Evolutionary conservation across 2,113 vertebrate species (phyloP).

Genomic region (Ictidomys tridecemlineatus): DNA sequence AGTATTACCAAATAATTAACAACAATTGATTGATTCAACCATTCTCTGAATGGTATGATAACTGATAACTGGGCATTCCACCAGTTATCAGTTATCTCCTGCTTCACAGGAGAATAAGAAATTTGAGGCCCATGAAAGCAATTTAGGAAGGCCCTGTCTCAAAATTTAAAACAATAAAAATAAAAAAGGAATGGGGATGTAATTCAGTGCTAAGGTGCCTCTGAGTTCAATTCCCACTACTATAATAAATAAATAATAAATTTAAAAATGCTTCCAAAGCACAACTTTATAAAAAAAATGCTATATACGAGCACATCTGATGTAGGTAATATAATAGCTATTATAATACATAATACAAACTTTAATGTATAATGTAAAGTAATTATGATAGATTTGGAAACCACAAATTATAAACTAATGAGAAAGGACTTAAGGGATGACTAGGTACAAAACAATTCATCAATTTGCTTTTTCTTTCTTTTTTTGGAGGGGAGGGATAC

Average conservation of each 20-base stretch:
- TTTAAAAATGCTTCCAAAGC: not conserved
- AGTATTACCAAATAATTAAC: not conserved
- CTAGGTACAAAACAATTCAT: not conserved
- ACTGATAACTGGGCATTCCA: no score
- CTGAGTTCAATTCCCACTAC: no score
- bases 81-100: no score
- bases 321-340: not conserved
- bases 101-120: not conserved
- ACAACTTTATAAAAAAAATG: not conserved
- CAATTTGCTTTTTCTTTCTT: not conserved
- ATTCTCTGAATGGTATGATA: not conserved
- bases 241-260: not conserved
- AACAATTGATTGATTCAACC: not conserved
- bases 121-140: no score
- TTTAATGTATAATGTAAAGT: not conserved
- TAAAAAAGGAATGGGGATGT: no score
- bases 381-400: not conserved
- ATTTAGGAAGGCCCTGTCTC: no score
- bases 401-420: not conserved
- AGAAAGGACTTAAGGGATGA: not conserved
- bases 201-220: no score
- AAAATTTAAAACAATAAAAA: no score
- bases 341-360: not conserved
- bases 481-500: no score
- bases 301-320: not conserved